These are phyloP conservation scores for Ctenopoma multispine DNA, from an alignment of 2,797 vertebrate species.

Conservation along the genomic window DNA sequence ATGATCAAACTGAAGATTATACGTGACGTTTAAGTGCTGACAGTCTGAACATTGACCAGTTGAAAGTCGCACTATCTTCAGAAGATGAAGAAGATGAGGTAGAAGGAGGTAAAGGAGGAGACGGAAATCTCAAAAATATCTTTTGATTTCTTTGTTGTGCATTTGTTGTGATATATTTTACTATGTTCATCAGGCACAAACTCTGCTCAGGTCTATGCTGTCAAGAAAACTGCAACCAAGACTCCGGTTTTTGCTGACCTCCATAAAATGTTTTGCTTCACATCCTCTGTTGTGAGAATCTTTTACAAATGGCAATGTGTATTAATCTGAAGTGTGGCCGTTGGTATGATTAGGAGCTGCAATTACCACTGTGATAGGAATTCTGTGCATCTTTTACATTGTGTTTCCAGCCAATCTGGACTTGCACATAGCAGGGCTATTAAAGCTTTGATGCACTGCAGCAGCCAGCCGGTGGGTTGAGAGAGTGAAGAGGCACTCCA, in stretches of 20 bases:
- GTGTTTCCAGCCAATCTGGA: constrained; percentile 59
- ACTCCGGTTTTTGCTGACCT: background rate
- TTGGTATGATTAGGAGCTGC: constrained; percentile 34
- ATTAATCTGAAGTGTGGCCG: constrained; percentile 20
- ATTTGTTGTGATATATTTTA: background rate
- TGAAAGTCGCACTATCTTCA: constrained; percentile 22
- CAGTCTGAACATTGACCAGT: constrained; percentile 33
- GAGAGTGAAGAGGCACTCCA: constrained; percentile 70
- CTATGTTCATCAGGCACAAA: background rate
- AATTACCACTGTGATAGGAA: constrained; percentile 43
- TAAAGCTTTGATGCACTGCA: constrained; percentile 76
- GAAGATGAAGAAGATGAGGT: constrained; percentile 17
- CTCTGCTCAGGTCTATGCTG: background rate
- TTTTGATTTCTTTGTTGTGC: background rate
- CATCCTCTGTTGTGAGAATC: constrained; percentile 4
- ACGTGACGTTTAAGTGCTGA: constrained; percentile 40
- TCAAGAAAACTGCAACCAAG: too few species aligned
- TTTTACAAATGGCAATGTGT: constrained; percentile 19
- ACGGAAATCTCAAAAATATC: too few species aligned
- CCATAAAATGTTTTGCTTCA: background rate
- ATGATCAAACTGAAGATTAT: constrained; percentile 45
- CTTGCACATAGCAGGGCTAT: constrained; percentile 32
- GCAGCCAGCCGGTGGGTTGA: constrained; percentile 62
- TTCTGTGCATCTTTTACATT: constrained; percentile 44
- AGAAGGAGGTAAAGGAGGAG: constrained; percentile 19